Percentiles rank a stretch among this genome's conserved stretches.
phyloP scores from a whole-genome alignment of 2,888 invertebrate species.

The Malachius bipustulatus region DNA sequence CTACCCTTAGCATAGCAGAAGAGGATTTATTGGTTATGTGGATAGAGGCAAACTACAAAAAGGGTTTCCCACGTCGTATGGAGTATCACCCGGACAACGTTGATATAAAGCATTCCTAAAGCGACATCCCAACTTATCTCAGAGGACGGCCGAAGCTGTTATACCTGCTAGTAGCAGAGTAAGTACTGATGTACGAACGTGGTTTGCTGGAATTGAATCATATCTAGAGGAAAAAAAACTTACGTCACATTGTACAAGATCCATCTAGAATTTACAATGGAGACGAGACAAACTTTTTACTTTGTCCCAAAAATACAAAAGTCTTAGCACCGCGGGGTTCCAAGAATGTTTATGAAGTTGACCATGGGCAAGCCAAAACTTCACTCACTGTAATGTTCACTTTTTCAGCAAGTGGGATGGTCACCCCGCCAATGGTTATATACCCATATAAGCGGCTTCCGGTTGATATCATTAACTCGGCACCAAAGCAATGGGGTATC shows the following conservation, averaged over 20 bases:
- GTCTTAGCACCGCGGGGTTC: constrained; percentile 15
- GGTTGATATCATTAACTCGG: constrained; percentile 7
- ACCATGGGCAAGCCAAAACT: constrained; percentile 9
- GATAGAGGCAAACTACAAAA: neutral
- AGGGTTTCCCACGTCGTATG: constrained; percentile 3
- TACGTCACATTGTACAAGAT: constrained; percentile 4
- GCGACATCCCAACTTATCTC: constrained; percentile 5
- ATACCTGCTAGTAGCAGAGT: neutral
- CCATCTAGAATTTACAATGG: constrained; percentile 7
- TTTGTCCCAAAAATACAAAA: constrained; percentile 11
- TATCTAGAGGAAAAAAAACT: neutral
- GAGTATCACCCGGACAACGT: constrained; percentile 7
- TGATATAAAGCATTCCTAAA: constrained; percentile 7
- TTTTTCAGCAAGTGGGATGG: constrained; percentile 12
- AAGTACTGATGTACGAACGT: constrained; percentile 1
- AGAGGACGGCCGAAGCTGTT: constrained; percentile 3
- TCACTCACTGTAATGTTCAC: constrained; percentile 16
- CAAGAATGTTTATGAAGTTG: constrained; percentile 14
- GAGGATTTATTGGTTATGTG: constrained; percentile 2
- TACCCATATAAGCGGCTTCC: constrained; percentile 14
- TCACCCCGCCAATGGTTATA: constrained; percentile 11
- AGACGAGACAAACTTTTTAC: constrained; percentile 6
- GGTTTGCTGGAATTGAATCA: constrained; percentile 5
- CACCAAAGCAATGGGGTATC: constrained; percentile 13
- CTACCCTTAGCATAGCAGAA: neutral